A percentile compares a stretch with the other conserved stretches of the same genome.
phyloP scores from a whole-genome alignment of 2,797 vertebrate genomes.

The Tenualosa thibaudeaui region DNA sequence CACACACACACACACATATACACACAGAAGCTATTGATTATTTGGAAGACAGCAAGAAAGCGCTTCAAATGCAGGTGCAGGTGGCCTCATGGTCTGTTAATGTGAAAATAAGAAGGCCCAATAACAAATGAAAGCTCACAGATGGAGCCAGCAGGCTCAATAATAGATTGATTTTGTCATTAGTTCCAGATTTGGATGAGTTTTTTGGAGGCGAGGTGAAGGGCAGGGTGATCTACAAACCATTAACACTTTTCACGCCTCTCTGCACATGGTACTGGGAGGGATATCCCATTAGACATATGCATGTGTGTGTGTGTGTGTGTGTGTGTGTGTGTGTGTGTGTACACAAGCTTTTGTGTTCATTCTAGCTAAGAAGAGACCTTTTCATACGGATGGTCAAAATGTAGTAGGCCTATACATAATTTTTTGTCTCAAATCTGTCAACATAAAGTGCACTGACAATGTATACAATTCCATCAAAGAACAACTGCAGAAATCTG shows the following conservation, averaged over 20 bases:
- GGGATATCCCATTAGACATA: background rate
- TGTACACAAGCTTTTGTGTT: background rate
- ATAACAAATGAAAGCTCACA: slow-evolving; percentile 31
- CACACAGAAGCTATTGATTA: slow-evolving; percentile 34
- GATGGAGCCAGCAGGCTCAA: slow-evolving; percentile 19
- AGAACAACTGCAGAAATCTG: background rate
- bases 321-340: background rate
- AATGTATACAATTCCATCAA: background rate
- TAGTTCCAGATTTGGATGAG: slow-evolving; percentile 39
- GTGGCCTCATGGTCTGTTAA: background rate
- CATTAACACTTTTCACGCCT: slow-evolving; percentile 33
- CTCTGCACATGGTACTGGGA: background rate
- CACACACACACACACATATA: background rate
- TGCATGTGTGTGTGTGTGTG: background rate
- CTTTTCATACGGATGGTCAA: background rate
- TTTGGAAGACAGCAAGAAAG: slow-evolving; percentile 16
- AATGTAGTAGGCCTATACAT: background rate
- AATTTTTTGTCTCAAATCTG: background rate
- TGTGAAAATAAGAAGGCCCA: slow-evolving; percentile 25
- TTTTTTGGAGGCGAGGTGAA: slow-evolving; percentile 39
- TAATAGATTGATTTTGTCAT: slow-evolving; percentile 41
- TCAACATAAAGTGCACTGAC: background rate
- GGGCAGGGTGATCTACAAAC: slow-evolving; percentile 32
- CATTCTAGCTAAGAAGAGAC: background rate
- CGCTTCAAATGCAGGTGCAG: slow-evolving; percentile 28